Evolutionary conservation across 2,888 invertebrate genomes (phyloP), one percentile per base, ranked within the genome.

Genomic region (Drosophila mulleri): DNA sequence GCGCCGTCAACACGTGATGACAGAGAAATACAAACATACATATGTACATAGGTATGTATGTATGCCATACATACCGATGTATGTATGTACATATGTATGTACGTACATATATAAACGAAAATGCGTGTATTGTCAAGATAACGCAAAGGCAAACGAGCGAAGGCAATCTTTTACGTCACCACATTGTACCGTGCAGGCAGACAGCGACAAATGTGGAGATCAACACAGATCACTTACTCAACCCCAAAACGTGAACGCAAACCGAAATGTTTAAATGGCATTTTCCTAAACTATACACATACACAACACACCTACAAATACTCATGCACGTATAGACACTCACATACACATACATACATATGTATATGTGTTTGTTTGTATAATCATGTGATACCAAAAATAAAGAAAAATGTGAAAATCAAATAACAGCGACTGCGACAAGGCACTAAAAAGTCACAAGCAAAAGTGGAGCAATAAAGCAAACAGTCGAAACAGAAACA

Each of bases 321-420:
- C 37, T 39, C 37, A 39, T 39, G 37, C 37, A 39, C 32, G 32
- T 32, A 11, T 32, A 32, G 32, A 32, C 11, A 32, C 16, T 16
- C 16, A 39, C 37, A 41, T 41, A 39, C 7, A 39, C 37, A 41
- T 41, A 45, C 0, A 5, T 57, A 52, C 1, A 14, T 50, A 20
- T 8, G 0, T 67, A n/a, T 59, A n/a, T 42, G 53, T 77, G 60
- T 61, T 50, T 67, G 75, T 83, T 67, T 72, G 77, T 89, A 82
- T 74, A 80, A 88, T 90, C 89, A 89, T 90, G 85, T 88, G 88
- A 88, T 83, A 80, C 84, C 75, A 71, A 89, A 80, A 75, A 84
- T 78, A 82, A 87, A 83, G 80, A 86, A 90, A 90, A 90, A 91
- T 90, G 88, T 90, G 87, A 88, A 88, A 89, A 88, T 90, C 89